Conservation (phyloP, 1,140 invertebrate species). For the Apocrypta bakeri region DNA sequence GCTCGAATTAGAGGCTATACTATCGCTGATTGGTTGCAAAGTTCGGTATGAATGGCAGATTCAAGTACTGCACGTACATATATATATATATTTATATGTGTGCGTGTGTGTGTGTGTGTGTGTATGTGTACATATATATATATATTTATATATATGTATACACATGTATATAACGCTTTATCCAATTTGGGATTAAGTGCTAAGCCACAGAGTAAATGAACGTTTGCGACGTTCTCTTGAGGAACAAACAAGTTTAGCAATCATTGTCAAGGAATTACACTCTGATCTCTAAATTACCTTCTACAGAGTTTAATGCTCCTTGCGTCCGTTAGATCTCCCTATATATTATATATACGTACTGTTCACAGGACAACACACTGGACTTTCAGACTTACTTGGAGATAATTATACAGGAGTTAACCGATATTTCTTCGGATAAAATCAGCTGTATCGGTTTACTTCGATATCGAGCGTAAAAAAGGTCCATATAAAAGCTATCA, state of each 20-base stretch:
- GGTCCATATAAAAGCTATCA: too few species aligned
- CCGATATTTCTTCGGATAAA: not conserved
- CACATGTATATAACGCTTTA: conserved; percentile 11
- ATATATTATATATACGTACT: not conserved
- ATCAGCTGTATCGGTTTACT: not conserved
- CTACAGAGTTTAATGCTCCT: conserved; percentile 2
- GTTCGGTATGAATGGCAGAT: conserved; percentile 21
- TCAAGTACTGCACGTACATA: not conserved
- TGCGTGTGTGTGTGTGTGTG: too few species aligned
- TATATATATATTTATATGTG: too few species aligned
- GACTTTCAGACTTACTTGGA: not conserved
- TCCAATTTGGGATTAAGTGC: conserved; percentile 42
- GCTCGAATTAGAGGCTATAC: not conserved
- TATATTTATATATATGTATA: too few species aligned
- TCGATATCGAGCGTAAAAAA: too few species aligned
- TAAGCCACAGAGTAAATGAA: conserved; percentile 33
- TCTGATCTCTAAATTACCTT: conserved; percentile 33
- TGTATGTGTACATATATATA: too few species aligned
- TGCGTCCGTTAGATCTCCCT: not conserved
- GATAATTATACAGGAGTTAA: not conserved
- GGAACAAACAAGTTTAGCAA: conserved; percentile 42
- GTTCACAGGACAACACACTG: not conserved
- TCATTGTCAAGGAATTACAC: conserved; percentile 39
- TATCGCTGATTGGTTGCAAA: conserved; percentile 6
- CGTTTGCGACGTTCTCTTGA: not conserved